These are phyloP conservation scores for Anolis apletophallus DNA, from an alignment of 2,797 vertebrate genomes.

Conservation along the genomic window DNA sequence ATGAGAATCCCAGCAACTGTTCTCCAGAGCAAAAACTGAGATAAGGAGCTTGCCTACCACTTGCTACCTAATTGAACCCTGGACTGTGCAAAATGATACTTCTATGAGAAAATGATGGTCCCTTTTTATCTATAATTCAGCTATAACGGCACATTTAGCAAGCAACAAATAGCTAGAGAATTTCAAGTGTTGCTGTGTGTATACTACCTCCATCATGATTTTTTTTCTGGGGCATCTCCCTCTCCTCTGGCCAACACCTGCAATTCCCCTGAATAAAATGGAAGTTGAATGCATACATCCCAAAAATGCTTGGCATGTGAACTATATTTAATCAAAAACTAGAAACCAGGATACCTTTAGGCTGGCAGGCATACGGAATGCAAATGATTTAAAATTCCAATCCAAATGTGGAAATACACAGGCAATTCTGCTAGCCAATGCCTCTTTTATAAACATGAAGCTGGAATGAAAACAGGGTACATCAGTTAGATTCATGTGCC, in stretches of 20 bases:
- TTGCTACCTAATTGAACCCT: not conserved
- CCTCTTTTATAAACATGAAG: slow-evolving; percentile 7
- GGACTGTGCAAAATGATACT: not conserved
- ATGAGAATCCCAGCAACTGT: not conserved
- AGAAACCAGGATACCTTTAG: not conserved
- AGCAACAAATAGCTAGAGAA: not conserved
- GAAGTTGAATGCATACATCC: accelerated
- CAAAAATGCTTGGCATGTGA: not conserved
- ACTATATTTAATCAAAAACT: slow-evolving; percentile 13
- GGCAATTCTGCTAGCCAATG: not conserved
- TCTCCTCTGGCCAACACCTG: not conserved
- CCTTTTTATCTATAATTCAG: not conserved
- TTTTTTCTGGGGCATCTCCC: not conserved
- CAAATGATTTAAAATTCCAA: slow-evolving; percentile 10
- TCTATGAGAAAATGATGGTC: not conserved
- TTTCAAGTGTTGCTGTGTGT: not conserved
- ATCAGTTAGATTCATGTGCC: slow-evolving; percentile 48
- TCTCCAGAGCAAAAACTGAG: not conserved
- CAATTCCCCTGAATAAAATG: not conserved
- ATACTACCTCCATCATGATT: not conserved
- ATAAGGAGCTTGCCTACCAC: not conserved
- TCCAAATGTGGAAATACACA: slow-evolving; percentile 3
- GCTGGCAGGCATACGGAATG: not conserved
- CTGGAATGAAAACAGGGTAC: slow-evolving; percentile 16
- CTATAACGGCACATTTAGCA: not conserved